phyloP scores from a whole-genome alignment of 2,888 invertebrate genomes.

The Apotomis capreana region DNA sequence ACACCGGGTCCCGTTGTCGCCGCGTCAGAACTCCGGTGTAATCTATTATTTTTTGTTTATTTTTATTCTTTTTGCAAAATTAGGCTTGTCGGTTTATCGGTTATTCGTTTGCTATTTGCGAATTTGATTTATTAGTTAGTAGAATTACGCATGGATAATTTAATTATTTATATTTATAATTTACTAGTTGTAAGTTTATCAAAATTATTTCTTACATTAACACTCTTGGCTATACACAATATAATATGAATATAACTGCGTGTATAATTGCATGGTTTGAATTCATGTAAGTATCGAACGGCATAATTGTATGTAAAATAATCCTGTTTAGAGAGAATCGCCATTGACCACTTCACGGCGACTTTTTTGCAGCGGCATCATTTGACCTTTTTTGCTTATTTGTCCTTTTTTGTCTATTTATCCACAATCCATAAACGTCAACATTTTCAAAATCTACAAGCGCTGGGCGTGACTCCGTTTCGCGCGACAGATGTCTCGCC shows the following conservation, averaged over 20 bases:
- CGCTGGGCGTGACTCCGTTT: slow-evolving; percentile 71
- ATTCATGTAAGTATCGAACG: no score
- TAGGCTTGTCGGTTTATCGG: background rate
- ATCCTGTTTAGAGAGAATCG: background rate
- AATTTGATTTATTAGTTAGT: background rate
- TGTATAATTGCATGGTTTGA: no score
- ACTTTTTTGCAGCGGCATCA: background rate
- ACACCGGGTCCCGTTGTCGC: slow-evolving; percentile 35
- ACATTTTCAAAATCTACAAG: slow-evolving; percentile 63
- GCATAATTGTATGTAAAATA: no score
- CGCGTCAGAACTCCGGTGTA: slow-evolving; percentile 31
- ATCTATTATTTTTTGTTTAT: slow-evolving; percentile 31
- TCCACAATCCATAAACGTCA: slow-evolving; percentile 48
- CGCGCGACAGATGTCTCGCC: slow-evolving; percentile 76
- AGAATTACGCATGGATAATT: no score
- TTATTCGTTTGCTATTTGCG: background rate
- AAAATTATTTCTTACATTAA: no score
- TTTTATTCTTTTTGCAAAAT: slow-evolving; percentile 14
- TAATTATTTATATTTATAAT: no score
- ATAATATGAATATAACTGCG: no score
- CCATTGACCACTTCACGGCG: background rate
- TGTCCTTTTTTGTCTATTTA: slow-evolving; percentile 18
- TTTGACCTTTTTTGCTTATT: background rate
- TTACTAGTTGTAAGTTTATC: no score
- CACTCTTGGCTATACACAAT: no score